Base-by-base conservation (phyloP, 2,888 invertebrate genomes). In the Apamea anceps region DNA sequence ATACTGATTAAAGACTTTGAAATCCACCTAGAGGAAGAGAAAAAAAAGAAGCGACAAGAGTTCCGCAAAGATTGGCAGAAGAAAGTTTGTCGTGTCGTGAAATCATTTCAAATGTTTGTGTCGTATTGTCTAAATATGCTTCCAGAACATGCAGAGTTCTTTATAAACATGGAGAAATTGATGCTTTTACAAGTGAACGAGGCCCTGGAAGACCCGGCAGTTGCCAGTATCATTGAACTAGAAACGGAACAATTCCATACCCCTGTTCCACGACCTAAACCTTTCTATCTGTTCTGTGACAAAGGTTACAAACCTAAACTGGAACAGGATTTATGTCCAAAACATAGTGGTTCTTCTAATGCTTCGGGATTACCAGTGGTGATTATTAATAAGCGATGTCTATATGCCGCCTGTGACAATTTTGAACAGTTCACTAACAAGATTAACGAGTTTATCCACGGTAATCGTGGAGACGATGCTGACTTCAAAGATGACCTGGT, bases 81-180 rank as follows among this genome's bases (percentile, higher is more conserved):
- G 82, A 96, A 96, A 92, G 90, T 96, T 25, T 95, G 95, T 84
- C 92, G 93, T 81, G 93, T 96, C 21, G 93, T 96, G n/a, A 96
- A 95, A 86, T 93, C 92, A 78, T 95, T 97, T 80, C 96, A 96
- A 91, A 87, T 91, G 75, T 96, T 96, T 86, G 94, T 96, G 42
- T 88, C 91, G 28, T 96, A 94, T 83, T 95, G 94, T 79, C 84
- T 97, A n/a, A 92, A 94, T 45, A 87, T 89, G 32, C 81, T 96
- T 71, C 97, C 97, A 3, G 95, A 96, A 37, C 93, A 96, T 74
- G 95, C 95, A 1, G 96, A 96, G 2, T 96, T 96, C 88, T 96
- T 97, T 84, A 91, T 95, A 63, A 94, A 96, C 73, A 93, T 96
- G 92, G 96, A 96, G 84, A 95, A 95, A 82, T 85, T 96, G 68